phyloP scores from a whole-genome alignment of 2,797 vertebrate genomes.

The Nannoperca obscura region DNA sequence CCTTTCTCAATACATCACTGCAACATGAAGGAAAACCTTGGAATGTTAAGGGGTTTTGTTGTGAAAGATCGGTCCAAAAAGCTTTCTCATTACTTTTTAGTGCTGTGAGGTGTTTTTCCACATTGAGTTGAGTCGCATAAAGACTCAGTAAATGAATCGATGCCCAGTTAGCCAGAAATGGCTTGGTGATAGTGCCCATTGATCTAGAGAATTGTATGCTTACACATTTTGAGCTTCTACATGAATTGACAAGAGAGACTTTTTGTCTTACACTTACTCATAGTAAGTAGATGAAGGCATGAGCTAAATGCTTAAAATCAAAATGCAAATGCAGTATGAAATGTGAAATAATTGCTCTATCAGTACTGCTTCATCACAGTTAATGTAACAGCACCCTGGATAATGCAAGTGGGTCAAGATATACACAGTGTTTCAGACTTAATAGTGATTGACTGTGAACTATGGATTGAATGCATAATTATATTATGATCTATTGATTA shows the following conservation, averaged over 20 bases:
- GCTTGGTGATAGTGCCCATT: constrained; percentile 1
- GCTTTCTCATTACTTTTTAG: constrained; percentile 11
- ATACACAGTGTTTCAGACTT: constrained; percentile 5
- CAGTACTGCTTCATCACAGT: constrained; percentile 4
- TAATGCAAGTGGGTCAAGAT: not conserved
- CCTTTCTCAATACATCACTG: constrained; percentile 49
- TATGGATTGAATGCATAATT: constrained; percentile 13
- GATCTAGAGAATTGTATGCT: not conserved
- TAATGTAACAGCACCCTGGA: not conserved
- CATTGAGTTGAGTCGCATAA: constrained; percentile 1
- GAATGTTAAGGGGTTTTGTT: constrained; percentile 39
- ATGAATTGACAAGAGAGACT: not conserved
- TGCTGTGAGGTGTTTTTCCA: constrained; percentile 1
- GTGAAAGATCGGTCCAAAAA: constrained; percentile 6
- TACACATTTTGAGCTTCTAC: constrained; percentile 12
- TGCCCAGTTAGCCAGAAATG: constrained; percentile 9
- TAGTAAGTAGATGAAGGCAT: not conserved
- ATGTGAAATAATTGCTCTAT: not conserved
- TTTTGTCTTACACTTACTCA: not conserved
- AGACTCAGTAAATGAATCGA: constrained; percentile 30
- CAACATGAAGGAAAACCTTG: constrained; percentile 38
- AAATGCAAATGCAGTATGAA: constrained; percentile 30
- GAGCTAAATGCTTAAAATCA: not conserved
- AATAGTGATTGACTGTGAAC: constrained; percentile 13
- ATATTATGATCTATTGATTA: not conserved